Base-by-base conservation (phyloP, 2,113 vertebrate genomes). In the Catharus bicknelli region DNA sequence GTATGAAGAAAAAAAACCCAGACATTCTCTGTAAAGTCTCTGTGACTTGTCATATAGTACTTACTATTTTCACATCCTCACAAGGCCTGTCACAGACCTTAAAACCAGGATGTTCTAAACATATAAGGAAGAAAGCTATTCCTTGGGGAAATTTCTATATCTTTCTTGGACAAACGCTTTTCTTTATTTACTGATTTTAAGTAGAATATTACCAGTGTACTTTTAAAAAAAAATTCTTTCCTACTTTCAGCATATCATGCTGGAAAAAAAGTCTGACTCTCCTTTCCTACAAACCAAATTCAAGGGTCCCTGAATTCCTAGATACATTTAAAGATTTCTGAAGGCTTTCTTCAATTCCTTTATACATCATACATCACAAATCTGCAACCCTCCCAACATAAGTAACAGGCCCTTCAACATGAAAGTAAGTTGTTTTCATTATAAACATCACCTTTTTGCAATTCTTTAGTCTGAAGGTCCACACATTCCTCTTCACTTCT, bases 381-480 rank as follows among this genome's bases (percentile, higher is more conserved):
- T 38, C 25, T 72, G 55, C 23, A 74, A 42, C 12, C 13, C 11
- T 40, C 32, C 29, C 23, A 30, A n/a, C 7, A 21, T 9, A 79
- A 80, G 4, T 7, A 90, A 26, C 2, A 83, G 23, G 36, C 10
- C 34, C 59, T 59, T 32, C 19, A 63, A 20, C 36, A 93, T 23
- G 68, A 80, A 87, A 86, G 29, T 9, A 63, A 68, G 34, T 20
- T 22, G 21, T 34, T 64, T 23, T 64, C 16, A 78, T 55, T 27
- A 88, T 4, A 85, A 84, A 79, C 81, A 54, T 95, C 68, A 97
- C 96, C 95, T 97, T 96, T 94, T 73, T 51, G 53, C 75, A 77
- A 45, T 45, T 95, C 85, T 72, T 93, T 50, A 45, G 67, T 23
- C 32, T 25, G 95, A 76, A 36, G 67, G 48, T 95, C 85, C 75